phyloP scores from a whole-genome alignment of 2,888 invertebrate species.

The Scaeva pyrastri region DNA sequence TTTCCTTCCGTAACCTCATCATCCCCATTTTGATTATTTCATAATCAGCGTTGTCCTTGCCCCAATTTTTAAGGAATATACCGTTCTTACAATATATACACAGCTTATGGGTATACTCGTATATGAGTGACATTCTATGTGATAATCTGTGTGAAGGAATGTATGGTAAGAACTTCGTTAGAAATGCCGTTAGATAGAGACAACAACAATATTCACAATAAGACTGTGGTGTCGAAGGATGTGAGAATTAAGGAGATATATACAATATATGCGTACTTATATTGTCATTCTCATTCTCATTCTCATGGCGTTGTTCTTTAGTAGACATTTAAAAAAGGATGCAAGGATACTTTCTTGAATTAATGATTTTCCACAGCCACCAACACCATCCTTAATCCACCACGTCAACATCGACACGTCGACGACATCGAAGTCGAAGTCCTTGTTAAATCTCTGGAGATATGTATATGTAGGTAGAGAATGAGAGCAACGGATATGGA shows the following conservation, averaged over 20 bases:
- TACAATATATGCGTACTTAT: too few relatives aligned
- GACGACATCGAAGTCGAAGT: not conserved
- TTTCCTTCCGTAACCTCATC: constrained; percentile 39
- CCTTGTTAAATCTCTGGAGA: constrained; percentile 30
- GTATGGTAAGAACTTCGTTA: constrained; percentile 4
- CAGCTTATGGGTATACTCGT: not conserved
- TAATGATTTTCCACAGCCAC: constrained; percentile 44
- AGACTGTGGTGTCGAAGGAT: constrained; percentile 14
- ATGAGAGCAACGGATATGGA: not conserved
- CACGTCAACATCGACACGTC: not conserved
- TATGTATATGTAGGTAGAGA: not conserved
- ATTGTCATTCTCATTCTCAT: constrained; percentile 5
- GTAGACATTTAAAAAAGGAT: constrained; percentile 45
- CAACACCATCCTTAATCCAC: not conserved
- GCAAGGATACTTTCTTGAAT: constrained; percentile 30
- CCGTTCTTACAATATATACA: constrained; percentile 1
- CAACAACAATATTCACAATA: constrained; percentile 37
- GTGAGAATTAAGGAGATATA: constrained; percentile 7
- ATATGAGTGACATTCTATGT: constrained; percentile 51
- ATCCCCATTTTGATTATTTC: constrained; percentile 64
- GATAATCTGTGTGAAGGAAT: constrained; percentile 17
- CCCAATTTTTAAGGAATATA: constrained; percentile 67
- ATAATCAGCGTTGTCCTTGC: constrained; percentile 74
- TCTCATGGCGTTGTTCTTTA: constrained; percentile 21
- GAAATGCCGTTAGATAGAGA: constrained; percentile 53